A percentile compares a stretch with the other conserved stretches of the same genome.
phyloP scores from a whole-genome alignment of 2,888 invertebrate species.

The Cerastis rubricosa region DNA sequence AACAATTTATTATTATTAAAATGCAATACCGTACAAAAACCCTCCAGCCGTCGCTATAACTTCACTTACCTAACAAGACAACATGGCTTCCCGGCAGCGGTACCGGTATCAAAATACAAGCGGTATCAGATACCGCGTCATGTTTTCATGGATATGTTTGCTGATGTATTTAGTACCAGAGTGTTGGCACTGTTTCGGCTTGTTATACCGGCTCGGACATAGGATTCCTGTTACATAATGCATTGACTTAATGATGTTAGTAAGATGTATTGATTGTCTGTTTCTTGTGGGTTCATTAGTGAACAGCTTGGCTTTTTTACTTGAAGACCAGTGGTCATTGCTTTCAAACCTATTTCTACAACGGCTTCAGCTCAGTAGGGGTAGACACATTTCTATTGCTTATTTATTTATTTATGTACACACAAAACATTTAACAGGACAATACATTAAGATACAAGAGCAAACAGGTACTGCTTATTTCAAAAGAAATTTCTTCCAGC shows the following conservation, averaged over 20 bases:
- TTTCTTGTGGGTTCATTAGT: not conserved
- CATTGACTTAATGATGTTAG: slow-evolving; percentile 4
- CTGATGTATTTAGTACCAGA: slow-evolving; percentile 30
- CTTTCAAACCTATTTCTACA: too few relatives aligned
- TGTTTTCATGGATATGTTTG: slow-evolving; percentile 33
- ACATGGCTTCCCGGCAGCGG: not conserved
- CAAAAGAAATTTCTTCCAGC: too few relatives aligned
- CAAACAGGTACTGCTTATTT: too few relatives aligned
- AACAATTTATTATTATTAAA: too few relatives aligned
- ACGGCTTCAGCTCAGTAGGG: too few relatives aligned
- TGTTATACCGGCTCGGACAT: slow-evolving; percentile 2
- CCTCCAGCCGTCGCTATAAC: not conserved
- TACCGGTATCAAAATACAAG: not conserved
- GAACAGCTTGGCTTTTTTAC: not conserved
- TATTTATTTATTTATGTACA: too few relatives aligned
- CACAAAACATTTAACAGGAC: too few relatives aligned
- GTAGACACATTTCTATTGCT: not conserved
- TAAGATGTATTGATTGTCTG: slow-evolving; percentile 17
- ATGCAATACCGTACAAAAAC: too few relatives aligned
- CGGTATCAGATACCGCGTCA: slow-evolving; percentile 7
- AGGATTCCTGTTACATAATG: slow-evolving; percentile 34
- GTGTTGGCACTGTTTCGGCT: slow-evolving; percentile 27
- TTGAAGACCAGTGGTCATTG: too few relatives aligned
- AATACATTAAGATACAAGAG: too few relatives aligned
- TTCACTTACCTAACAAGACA: slow-evolving; percentile 1